These are phyloP conservation scores for Malurus alboscapulatus DNA, from an alignment of 2,113 vertebrate genomes.

Conservation along the genomic window DNA sequence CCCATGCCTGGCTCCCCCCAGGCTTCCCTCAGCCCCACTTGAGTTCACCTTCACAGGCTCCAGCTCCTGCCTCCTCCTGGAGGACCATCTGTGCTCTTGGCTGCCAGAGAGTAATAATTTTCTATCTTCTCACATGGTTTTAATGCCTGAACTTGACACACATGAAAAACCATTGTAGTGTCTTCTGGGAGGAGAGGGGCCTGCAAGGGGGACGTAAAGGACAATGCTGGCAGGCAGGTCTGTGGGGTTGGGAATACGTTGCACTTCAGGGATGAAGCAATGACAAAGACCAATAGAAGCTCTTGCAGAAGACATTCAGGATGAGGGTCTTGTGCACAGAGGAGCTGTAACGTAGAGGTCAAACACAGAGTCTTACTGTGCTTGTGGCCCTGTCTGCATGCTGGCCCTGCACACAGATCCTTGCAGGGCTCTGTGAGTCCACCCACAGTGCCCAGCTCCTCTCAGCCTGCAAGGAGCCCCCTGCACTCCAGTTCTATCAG, in stretches of 20 bases:
- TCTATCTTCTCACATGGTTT: not conserved
- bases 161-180: not conserved
- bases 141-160: not conserved
- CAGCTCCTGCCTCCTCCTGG: not conserved
- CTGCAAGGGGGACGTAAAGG: not conserved
- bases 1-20: not conserved
- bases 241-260: not conserved
- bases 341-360: not conserved
- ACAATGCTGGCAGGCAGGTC: not conserved
- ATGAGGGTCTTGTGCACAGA: not conserved
- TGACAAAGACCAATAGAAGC: not conserved
- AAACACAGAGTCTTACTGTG: rapidly evolving
- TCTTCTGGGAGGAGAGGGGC: not conserved
- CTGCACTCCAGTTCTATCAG: not conserved
- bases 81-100: not conserved
- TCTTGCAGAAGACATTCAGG: rapidly evolving
- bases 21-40: not conserved
- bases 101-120: not conserved
- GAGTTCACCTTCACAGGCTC: not conserved
- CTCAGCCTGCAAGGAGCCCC: not conserved
- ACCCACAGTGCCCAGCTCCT: not conserved
- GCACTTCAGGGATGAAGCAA: not conserved
- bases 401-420: not conserved
- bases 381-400: not conserved
- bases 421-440: not conserved